phyloP scores from a whole-genome alignment of 2,888 invertebrate genomes.

The Protophormia terraenovae region DNA sequence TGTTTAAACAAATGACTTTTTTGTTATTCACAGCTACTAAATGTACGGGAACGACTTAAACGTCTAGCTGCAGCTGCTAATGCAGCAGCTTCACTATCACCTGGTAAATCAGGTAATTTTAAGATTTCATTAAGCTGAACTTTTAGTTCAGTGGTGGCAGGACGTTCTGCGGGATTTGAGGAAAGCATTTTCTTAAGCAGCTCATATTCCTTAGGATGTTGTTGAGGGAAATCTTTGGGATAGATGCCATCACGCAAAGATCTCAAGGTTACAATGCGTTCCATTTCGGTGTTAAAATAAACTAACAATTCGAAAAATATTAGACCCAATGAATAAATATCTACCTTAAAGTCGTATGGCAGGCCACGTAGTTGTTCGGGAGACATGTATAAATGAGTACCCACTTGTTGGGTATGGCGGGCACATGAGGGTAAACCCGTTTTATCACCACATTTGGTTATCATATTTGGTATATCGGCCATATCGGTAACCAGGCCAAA shows the following conservation, averaged over 20 bases:
- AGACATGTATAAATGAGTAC: conserved; percentile 98
- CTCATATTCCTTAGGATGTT: conserved; percentile 86
- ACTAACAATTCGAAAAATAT: conserved; percentile 96
- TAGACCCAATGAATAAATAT: conserved; percentile 96
- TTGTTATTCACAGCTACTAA: conserved; percentile 73
- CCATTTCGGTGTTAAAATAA: conserved; percentile 95
- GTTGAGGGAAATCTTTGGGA: conserved; percentile 85
- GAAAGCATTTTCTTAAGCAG: conserved; percentile 91
- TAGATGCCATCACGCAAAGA: conserved; percentile 86
- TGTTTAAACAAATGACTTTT: conserved; percentile 33
- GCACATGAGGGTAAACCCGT: conserved; percentile 76
- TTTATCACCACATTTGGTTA: conserved; percentile 75
- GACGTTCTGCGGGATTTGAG: conserved; percentile 86
- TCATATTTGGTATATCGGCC: conserved; percentile 83
- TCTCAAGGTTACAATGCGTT: conserved; percentile 87
- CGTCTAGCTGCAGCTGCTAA: conserved; percentile 73
- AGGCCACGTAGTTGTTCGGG: conserved; percentile 93
- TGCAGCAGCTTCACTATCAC: conserved; percentile 70
- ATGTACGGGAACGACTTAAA: conserved; percentile 75
- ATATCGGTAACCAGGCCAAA: conserved; percentile 98
- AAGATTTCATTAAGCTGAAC: conserved; percentile 74
- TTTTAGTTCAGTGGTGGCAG: conserved; percentile 87
- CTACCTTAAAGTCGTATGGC: conserved; percentile 94
- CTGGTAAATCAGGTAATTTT: conserved; percentile 72
- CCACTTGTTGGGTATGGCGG: conserved; percentile 86